These are phyloP conservation scores for Noctua comes DNA, from an alignment of 2,888 invertebrate species.

Conservation along the genomic window DNA sequence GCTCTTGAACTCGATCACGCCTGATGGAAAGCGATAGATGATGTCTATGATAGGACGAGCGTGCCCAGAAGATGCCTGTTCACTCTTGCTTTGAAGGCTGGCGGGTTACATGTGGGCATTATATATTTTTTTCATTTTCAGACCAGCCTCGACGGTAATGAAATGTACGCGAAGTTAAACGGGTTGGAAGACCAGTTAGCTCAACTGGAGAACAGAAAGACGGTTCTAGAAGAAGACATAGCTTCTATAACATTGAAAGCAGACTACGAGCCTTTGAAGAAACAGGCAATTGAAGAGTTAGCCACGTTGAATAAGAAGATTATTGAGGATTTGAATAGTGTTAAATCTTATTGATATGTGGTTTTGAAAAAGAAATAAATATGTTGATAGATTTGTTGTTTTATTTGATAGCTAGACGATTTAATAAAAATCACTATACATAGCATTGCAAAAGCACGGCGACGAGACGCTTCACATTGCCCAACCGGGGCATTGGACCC, in stretches of 20 bases:
- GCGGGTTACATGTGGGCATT: no score
- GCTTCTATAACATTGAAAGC: slow-evolving; percentile 92
- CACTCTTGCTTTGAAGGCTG: no score
- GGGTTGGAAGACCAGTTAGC: slow-evolving; percentile 93
- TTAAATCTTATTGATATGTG: slow-evolving; percentile 78
- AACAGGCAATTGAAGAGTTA: slow-evolving; percentile 89
- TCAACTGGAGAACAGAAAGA: slow-evolving; percentile 92
- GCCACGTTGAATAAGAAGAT: slow-evolving; percentile 90
- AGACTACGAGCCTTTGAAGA: slow-evolving; percentile 92
- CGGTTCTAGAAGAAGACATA: slow-evolving; percentile 92
- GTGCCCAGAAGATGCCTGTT: no score
- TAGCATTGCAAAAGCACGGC: background rate
- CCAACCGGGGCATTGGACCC: background rate
- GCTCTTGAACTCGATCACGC: no score
- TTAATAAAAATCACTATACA: background rate
- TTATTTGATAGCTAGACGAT: background rate
- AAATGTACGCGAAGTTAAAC: slow-evolving; percentile 92
- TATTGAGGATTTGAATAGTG: slow-evolving; percentile 83
- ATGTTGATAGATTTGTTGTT: background rate
- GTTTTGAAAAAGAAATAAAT: background rate
- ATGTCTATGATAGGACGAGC: no score
- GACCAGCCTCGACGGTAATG: slow-evolving; percentile 92
- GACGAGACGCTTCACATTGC: background rate
- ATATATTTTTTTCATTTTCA: slow-evolving; percentile 77
- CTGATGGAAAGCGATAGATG: no score